Conservation (phyloP, 2,888 invertebrate genomes). For the Lysandra bellargus region DNA sequence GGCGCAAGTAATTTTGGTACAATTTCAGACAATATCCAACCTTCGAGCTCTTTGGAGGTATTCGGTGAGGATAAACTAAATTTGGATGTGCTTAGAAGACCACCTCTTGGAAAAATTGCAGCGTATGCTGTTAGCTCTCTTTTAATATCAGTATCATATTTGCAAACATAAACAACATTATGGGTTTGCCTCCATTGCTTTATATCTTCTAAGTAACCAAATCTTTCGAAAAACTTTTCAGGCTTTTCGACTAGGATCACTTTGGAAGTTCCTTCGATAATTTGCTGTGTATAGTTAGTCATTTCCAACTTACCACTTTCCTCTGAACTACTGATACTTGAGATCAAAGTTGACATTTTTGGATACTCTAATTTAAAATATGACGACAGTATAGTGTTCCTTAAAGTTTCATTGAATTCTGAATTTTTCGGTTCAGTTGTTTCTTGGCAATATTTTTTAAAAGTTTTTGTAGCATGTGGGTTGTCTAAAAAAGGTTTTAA, state of each 20-base stretch:
- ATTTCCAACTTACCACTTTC: neutral
- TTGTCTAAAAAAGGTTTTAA: neutral
- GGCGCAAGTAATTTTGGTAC: neutral
- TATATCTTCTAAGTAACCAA: slow-evolving; percentile 29
- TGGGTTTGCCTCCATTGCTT: neutral
- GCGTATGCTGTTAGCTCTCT: neutral
- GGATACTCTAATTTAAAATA: slow-evolving; percentile 11
- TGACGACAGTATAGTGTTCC: neutral
- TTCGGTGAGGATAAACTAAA: neutral
- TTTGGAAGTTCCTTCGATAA: slow-evolving; percentile 30
- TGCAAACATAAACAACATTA: slow-evolving; percentile 24
- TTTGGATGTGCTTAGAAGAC: neutral
- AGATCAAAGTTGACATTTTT: neutral
- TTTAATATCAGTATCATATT: neutral
- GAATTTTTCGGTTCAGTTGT: too few species aligned
- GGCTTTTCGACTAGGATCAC: slow-evolving; percentile 23
- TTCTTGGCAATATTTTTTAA: neutral
- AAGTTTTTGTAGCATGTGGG: neutral
- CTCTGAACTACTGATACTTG: neutral
- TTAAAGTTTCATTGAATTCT: neutral
- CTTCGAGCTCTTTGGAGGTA: neutral
- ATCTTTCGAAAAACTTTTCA: slow-evolving; percentile 14
- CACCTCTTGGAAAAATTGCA: neutral
- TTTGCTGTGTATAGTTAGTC: slow-evolving; percentile 12
- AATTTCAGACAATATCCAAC: neutral